A percentile compares a stretch with the other conserved stretches of the same genome.
Evolutionary conservation across 2,113 vertebrate genomes (phyloP).

Genomic region (Oreochromis niloticus): DNA sequence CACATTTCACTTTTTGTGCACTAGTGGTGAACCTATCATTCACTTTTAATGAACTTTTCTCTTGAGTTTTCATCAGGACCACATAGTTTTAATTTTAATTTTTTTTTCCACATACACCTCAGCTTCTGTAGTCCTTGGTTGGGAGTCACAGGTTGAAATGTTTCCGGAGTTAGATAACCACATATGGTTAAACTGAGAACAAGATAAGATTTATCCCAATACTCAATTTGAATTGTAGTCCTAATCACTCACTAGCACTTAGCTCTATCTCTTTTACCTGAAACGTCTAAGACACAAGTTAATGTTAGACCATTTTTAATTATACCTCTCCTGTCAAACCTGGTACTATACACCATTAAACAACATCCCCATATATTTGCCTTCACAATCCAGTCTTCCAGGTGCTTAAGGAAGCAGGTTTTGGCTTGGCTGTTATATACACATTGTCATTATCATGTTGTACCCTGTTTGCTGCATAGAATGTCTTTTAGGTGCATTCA

Average conservation of each 20-base stretch:
- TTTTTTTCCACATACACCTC: neutral
- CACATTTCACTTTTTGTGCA: neutral
- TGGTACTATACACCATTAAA: neutral
- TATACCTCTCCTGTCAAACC: neutral
- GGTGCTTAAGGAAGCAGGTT: neutral
- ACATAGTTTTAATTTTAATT: neutral
- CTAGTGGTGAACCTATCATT: fast-evolving
- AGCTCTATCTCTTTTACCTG: neutral
- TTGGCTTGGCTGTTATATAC: neutral
- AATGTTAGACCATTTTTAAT: neutral
- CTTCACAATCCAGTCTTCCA: neutral
- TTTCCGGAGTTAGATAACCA: neutral
- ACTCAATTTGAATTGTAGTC: neutral
- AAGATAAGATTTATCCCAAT: neutral
- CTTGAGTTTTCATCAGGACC: neutral
- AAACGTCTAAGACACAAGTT: neutral
- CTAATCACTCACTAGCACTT: neutral
- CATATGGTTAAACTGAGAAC: neutral
- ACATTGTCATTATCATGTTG: slow-evolving; percentile 4
- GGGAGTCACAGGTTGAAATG: neutral
- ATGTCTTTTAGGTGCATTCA: neutral
- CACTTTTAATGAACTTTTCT: neutral
- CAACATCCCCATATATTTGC: neutral
- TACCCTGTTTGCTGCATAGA: neutral
- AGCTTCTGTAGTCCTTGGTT: neutral